Evolutionary conservation across 2,113 vertebrate species (phyloP).

Genomic region (Sinosuthora webbiana): DNA sequence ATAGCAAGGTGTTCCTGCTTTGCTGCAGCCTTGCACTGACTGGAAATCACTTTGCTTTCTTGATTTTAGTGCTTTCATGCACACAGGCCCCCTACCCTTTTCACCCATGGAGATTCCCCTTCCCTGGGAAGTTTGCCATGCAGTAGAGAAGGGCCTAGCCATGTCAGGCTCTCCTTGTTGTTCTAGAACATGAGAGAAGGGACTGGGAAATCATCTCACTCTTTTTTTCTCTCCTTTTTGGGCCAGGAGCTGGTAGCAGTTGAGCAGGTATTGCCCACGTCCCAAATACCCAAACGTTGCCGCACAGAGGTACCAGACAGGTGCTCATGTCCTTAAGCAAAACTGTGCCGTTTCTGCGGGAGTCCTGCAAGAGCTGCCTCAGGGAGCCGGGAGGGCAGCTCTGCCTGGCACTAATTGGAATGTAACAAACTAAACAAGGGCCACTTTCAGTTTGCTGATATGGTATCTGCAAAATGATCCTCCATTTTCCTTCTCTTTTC

Average conservation of each 20-base stretch:
- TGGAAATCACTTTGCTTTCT: conserved; percentile 48
- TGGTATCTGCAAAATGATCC: background rate
- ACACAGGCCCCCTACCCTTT: background rate
- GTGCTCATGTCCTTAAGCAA: background rate
- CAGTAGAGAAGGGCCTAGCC: background rate
- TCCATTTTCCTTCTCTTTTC: background rate
- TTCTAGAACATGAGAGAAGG: background rate
- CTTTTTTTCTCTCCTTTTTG: conserved; percentile 1
- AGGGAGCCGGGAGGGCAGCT: background rate
- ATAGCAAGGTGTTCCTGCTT: conserved; percentile 50
- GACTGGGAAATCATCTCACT: background rate
- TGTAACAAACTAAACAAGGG: background rate
- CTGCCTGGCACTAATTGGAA: conserved; percentile 11
- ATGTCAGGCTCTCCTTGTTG: background rate
- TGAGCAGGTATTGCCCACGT: background rate
- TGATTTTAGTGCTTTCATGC: conserved; percentile 33
- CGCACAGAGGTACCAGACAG: background rate
- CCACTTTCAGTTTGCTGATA: background rate
- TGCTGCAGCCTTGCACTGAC: conserved; percentile 50
- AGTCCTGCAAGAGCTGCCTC: background rate
- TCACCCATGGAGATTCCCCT: background rate
- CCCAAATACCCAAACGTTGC: background rate
- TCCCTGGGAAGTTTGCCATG: background rate
- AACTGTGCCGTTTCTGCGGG: background rate
- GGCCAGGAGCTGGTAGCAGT: conserved; percentile 34